Evolutionary conservation across 2,797 vertebrate genomes (phyloP).

Genomic region (Nyctalus aviator): DNA sequence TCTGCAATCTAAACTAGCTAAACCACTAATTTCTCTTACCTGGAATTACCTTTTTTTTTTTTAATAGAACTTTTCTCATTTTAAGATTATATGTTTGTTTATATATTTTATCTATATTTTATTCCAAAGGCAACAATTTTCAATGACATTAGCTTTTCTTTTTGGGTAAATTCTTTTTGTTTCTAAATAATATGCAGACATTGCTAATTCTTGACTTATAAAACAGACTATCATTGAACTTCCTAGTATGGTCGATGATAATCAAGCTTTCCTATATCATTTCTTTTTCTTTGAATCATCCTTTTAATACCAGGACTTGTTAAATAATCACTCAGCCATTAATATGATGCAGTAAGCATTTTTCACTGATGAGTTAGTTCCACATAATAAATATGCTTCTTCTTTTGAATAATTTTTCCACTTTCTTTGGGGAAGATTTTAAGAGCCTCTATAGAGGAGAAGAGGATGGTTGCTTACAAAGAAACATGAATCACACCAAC

Average conservation of each 20-base stretch:
- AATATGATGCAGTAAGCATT: not conserved
- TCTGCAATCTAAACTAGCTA: constrained; percentile 23
- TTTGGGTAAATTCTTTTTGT: constrained; percentile 25
- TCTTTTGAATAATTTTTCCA: constrained; percentile 3
- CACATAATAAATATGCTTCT: not conserved
- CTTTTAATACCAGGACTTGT: not conserved
- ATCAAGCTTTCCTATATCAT: not conserved
- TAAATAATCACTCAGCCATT: not conserved
- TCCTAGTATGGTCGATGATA: not conserved
- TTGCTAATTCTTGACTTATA: constrained; percentile 27
- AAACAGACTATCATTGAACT: constrained; percentile 7
- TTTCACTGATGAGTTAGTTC: not conserved
- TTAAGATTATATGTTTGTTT: not conserved
- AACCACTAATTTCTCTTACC: not conserved
- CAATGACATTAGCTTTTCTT: not conserved
- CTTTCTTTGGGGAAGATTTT: constrained; percentile 22
- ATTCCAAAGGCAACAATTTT: constrained; percentile 17
- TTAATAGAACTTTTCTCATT: not conserved
- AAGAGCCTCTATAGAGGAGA: not conserved
- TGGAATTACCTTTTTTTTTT: constrained; percentile 10
- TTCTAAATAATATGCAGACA: not conserved
- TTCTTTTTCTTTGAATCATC: not conserved
- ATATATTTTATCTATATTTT: not conserved
- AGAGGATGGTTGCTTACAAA: constrained; percentile 22
- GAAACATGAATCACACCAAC: constrained; percentile 2